phyloP scores from a whole-genome alignment of 2,888 invertebrate species.

The Tetanocera ferruginea region DNA sequence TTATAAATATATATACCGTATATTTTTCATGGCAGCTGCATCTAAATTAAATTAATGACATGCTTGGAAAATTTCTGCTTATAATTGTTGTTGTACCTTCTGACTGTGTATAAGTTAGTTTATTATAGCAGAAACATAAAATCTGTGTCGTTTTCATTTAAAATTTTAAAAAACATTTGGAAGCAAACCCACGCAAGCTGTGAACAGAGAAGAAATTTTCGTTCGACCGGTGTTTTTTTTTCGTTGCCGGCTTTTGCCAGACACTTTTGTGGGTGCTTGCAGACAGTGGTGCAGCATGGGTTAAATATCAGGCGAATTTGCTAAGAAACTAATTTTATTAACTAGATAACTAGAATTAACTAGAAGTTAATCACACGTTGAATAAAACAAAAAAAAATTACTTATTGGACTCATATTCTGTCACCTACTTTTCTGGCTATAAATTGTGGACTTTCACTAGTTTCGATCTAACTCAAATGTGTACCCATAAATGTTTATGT shows the following conservation, averaged over 20 bases:
- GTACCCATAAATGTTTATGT: too few relatives aligned
- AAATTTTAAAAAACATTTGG: constrained; percentile 14
- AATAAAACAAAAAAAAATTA: too few relatives aligned
- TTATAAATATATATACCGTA: neutral
- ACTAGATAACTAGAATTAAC: neutral
- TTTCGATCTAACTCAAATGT: neutral
- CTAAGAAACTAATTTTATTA: too few relatives aligned
- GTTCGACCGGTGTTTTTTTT: neutral
- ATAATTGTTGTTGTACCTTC: neutral
- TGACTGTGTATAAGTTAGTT: neutral
- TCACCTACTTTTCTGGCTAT: neutral
- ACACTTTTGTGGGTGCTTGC: neutral
- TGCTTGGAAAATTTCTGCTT: neutral
- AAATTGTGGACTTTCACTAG: neutral
- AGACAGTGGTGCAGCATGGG: neutral
- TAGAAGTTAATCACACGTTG: too few relatives aligned
- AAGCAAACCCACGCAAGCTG: constrained; percentile 42
- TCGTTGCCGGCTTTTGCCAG: constrained; percentile 1
- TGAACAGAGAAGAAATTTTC: constrained; percentile 13
- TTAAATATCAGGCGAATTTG: neutral
- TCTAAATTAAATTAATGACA: constrained; percentile 19
- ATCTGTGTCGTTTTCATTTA: constrained; percentile 12
- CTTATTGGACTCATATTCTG: too few relatives aligned
- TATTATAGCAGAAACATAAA: neutral
- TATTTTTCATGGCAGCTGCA: constrained; percentile 37